Evolutionary conservation across 1,140 invertebrate genomes (phyloP), one percentile per base, ranked within the genome.

Genomic region (Dendroctonus ponderosae): DNA sequence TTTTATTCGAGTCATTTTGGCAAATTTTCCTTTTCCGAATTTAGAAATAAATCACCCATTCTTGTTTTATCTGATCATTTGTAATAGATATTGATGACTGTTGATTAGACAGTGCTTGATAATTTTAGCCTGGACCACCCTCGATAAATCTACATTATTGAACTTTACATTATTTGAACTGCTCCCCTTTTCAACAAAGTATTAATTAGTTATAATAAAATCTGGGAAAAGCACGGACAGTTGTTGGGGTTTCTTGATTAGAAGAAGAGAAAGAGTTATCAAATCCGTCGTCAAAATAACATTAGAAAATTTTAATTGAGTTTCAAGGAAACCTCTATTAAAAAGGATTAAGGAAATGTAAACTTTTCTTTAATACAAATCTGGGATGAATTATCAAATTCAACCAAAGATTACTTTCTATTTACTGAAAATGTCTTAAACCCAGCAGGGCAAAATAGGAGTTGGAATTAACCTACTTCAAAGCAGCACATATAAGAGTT

Each of bases 301-400:
- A 65, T 57, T 50, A 58, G 3, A 58, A 58, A 58, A 65, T 49
- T 65, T 65, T 65, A 65, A 65, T 65, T 65, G 63, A 65, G 58
- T 65, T 65, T 46, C 37, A 43, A 43, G 38, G 14, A 56, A 63
- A 48, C 54, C 63, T 46, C 48, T 43, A 65, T 65, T 65, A 65
- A 65, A 65, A 65, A 65, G 63, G 63, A 65, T 65, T 46, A 38
- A 38, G 52, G 62, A 64, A 64, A 64, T 54, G 14, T 15, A 51
- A 64, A 56, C 56, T 64, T 65, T 58, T 58, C 46, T 58, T 65
- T 65, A 58, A 65, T 57, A 65, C 63, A 65, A 53, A 65, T 65
- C 63, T 51, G 44, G 63, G 51, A 64, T 64, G 62, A 64, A 65
- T 65, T 63, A 56, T 63, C 49, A 65, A 65, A n/a, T 58, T 65